Percentiles rank a stretch among this genome's conserved stretches.
These are phyloP conservation scores for Glossosoma conforme DNA, from an alignment of 1,140 invertebrate genomes.

Conservation along the genomic window DNA sequence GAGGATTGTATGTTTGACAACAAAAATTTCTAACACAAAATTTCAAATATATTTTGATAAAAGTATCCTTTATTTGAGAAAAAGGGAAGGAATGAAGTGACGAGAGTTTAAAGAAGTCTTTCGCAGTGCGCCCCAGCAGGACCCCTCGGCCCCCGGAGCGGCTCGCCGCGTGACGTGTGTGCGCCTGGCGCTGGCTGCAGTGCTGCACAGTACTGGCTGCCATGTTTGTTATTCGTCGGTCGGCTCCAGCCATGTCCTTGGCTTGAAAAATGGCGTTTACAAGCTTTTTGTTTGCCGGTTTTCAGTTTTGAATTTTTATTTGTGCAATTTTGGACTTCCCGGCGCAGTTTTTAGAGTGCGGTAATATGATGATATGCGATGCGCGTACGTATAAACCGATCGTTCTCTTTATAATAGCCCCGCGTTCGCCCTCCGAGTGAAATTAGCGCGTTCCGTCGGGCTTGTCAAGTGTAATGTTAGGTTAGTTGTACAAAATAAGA, in stretches of 20 bases:
- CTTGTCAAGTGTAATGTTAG: conserved; percentile 27
- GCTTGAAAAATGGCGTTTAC: conserved; percentile 56
- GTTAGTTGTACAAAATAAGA: conserved; percentile 23
- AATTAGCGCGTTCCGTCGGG: conserved; percentile 21
- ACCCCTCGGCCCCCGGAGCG: too few relatives aligned
- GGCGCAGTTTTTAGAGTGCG: conserved; percentile 28
- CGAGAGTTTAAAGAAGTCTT: too few relatives aligned
- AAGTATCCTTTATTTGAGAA: too few relatives aligned
- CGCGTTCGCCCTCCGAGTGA: conserved; percentile 5
- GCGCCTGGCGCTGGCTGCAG: conserved; percentile 5
- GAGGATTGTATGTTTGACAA: too few relatives aligned
- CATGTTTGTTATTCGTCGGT: conserved; percentile 25
- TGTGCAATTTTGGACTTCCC: conserved; percentile 17
- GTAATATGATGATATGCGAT: conserved; percentile 52
- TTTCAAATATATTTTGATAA: too few relatives aligned
- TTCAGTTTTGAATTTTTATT: conserved; percentile 42
- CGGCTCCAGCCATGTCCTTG: conserved; percentile 46
- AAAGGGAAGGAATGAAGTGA: too few relatives aligned
- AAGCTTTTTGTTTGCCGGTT: conserved; percentile 54
- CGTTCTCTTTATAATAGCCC: conserved; percentile 34
- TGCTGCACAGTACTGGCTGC: conserved; percentile 20
- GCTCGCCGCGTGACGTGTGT: neutral
- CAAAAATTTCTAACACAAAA: too few relatives aligned
- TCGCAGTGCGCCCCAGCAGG: too few relatives aligned
- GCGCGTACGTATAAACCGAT: conserved; percentile 49